phyloP scores from a whole-genome alignment of 2,888 invertebrate genomes.

The Orthonychiurus folsomi region DNA sequence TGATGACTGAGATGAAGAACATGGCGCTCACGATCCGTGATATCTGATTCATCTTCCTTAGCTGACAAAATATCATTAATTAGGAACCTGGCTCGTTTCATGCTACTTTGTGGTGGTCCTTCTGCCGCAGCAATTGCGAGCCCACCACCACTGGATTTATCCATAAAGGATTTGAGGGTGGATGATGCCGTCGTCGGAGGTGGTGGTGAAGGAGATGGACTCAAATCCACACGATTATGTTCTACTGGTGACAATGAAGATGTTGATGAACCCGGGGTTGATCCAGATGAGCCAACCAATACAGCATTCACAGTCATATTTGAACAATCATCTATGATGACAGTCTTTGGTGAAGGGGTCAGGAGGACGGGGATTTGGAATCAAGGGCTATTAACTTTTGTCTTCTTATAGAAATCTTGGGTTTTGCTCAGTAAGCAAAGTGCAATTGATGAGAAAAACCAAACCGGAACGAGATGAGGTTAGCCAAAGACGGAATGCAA shows the following conservation, averaged over 20 bases:
- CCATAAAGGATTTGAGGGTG: not conserved
- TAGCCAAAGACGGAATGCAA: not conserved
- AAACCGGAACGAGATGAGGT: not conserved
- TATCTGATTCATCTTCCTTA: not conserved
- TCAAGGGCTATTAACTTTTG: too few relatives aligned
- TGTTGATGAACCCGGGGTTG: not conserved
- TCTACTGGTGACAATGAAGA: too few relatives aligned
- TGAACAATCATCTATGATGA: not conserved
- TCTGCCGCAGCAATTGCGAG: not conserved
- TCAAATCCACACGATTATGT: too few relatives aligned
- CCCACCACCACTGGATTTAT: slow-evolving; percentile 3
- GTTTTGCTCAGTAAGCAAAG: too few relatives aligned
- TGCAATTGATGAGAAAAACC: not conserved
- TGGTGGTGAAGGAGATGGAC: not conserved
- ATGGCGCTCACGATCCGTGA: not conserved
- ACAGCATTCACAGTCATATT: slow-evolving; percentile 1
- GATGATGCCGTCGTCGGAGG: not conserved
- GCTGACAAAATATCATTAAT: slow-evolving; percentile 72
- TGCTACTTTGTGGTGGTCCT: slow-evolving; percentile 17
- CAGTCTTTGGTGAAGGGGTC: not conserved
- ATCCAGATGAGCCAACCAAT: not conserved
- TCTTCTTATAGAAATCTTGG: too few relatives aligned
- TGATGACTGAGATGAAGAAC: not conserved
- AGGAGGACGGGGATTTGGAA: too few relatives aligned
- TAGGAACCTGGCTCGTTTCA: slow-evolving; percentile 60